phyloP scores from a whole-genome alignment of 2,888 invertebrate species.

The Oasisia sp. region DNA sequence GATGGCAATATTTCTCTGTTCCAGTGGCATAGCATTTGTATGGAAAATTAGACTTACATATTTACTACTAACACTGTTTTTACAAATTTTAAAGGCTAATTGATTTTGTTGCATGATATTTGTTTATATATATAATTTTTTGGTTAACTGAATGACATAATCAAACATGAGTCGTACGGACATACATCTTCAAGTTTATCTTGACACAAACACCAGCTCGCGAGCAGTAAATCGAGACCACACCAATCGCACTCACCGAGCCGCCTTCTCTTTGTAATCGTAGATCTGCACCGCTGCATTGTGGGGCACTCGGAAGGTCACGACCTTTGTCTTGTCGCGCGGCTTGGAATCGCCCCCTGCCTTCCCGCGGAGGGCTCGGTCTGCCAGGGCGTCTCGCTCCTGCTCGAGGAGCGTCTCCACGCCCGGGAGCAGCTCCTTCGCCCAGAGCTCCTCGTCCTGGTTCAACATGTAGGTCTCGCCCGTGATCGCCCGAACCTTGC shows the following conservation, averaged over 20 bases:
- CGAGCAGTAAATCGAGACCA: background rate
- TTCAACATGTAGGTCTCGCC: conserved; percentile 69
- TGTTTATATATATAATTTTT: no score
- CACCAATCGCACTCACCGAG: conserved; percentile 51
- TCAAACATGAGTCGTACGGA: no score
- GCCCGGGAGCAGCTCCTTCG: conserved; percentile 64
- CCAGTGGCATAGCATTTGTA: no score
- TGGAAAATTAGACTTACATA: no score
- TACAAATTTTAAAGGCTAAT: no score
- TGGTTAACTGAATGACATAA: no score
- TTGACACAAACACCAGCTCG: no score
- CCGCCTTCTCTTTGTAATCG: conserved; percentile 69
- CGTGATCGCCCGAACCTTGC: conserved; percentile 66
- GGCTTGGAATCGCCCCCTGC: conserved; percentile 25
- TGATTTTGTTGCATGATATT: no score
- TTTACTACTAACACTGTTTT: no score
- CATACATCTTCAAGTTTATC: no score
- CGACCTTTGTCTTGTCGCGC: conserved; percentile 63
- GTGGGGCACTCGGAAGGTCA: conserved; percentile 68
- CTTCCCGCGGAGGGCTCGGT: conserved; percentile 52
- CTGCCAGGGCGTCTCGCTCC: conserved; percentile 66
- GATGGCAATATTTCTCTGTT: no score
- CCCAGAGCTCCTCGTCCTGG: conserved; percentile 67
- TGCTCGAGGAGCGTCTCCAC: conserved; percentile 61
- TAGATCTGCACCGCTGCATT: conserved; percentile 70